A percentile compares a stretch with the other conserved stretches of the same genome.
phyloP scores from a whole-genome alignment of 2,888 invertebrate genomes.

The Andrena hattorfiana region DNA sequence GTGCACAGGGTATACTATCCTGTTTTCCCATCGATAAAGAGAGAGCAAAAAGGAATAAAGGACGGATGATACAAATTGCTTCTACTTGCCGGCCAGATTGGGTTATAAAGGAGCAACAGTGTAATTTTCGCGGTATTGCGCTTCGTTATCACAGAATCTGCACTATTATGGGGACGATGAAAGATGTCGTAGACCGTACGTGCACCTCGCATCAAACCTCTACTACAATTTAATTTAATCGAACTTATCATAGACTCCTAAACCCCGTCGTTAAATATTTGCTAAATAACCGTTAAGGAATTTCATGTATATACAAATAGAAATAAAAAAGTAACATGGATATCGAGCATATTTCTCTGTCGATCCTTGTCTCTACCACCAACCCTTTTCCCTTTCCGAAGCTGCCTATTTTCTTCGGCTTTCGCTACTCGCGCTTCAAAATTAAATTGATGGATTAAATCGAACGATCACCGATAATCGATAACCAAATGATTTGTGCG shows the following conservation, averaged over 20 bases:
- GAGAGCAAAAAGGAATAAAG: constrained; percentile 39
- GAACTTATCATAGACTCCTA: not conserved
- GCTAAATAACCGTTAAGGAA: too few species aligned
- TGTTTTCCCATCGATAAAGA: constrained; percentile 27
- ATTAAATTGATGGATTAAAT: not conserved
- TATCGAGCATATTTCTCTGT: too few species aligned
- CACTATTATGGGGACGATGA: constrained; percentile 21
- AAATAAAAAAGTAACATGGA: too few species aligned
- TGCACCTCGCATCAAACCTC: not conserved
- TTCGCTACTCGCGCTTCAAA: too few species aligned
- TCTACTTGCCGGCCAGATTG: constrained; percentile 46
- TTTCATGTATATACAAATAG: too few species aligned
- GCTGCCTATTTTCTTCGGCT: too few species aligned
- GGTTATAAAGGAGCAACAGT: constrained; percentile 52
- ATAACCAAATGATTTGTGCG: not conserved
- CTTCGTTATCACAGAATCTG: constrained; percentile 50
- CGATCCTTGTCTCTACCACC: too few species aligned
- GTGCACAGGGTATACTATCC: not conserved
- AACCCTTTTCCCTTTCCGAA: too few species aligned
- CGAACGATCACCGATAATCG: constrained; percentile 33
- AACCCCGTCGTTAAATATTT: too few species aligned
- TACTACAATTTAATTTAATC: constrained; percentile 2
- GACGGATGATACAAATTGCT: constrained; percentile 51
- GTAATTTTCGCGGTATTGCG: constrained; percentile 47
- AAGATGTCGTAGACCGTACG: constrained; percentile 7